Base-by-base conservation (phyloP, 2,888 invertebrate genomes). In the Acrobasis suavella region DNA sequence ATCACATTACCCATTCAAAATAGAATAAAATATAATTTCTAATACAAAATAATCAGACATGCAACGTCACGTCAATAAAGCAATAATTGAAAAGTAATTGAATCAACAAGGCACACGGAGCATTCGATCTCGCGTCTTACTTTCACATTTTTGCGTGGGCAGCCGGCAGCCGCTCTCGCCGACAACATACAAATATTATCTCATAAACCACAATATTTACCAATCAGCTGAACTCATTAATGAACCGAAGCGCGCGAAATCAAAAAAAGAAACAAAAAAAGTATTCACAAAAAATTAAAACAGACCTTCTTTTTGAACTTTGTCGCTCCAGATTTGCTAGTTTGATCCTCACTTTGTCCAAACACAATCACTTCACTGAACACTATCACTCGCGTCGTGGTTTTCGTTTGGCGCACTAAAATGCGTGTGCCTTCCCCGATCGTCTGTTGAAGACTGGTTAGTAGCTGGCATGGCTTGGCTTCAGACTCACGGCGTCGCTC, bases 301-400 rank as follows among this genome's bases (percentile, higher is more conserved):
- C 85, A 76, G 76, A 90, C 89, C 89, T 86, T 77, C 76, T 77
- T 62, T 74, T 76, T 72, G 72, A 76, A 72, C 73, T 80, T 77
- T 77, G 75, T 70, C 78, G 86, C 89, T 89, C 89, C 90, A 89
- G 90, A 83, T 88, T 89, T 86, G 81, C 82, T 76, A 65, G 68
- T 64, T 71, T 63, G 75, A 83, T 87, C 84, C 87, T 80, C 78
- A 68, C 68, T 73, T 75, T 77, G 67, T 70, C 75, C 70, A 72
- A 76, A 76, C 81, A 74, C 76, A 77, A 66, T 64, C 80, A 83
- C 83, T 75, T 72, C 85, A 83, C 85, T 81, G 74, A 67, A 69
- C 76, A 76, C 73, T 60, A 72, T 69, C 86, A 86, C 86, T 83
- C 85, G 83, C 85, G 86, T 66, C 73, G 71, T 64, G 71, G 69